A percentile compares a stretch with the other conserved stretches of the same genome.
Evolutionary conservation across 2,113 vertebrate species (phyloP).

Genomic region (Ibidorhyncha struthersii): DNA sequence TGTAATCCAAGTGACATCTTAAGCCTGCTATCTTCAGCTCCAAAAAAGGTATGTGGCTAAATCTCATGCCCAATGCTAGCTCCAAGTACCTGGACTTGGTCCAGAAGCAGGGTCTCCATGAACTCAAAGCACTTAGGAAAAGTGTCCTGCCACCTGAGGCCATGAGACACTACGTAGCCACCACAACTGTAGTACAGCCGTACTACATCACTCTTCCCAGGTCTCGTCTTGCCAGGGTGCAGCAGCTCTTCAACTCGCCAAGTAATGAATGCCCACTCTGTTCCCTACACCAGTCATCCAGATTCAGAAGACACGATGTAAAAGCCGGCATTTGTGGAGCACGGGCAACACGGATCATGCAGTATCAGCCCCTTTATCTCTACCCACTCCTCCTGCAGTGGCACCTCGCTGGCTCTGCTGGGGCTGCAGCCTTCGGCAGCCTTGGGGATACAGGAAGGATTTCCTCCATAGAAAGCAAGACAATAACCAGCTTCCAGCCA

Average conservation of each 20-base stretch:
- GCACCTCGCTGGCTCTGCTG: background rate
- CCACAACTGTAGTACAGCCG: background rate
- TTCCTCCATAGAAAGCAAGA: background rate
- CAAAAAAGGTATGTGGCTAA: background rate
- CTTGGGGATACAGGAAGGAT: background rate
- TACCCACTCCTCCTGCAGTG: background rate
- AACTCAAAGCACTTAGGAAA: background rate
- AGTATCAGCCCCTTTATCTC: background rate
- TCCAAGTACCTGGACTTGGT: background rate
- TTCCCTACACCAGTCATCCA: accelerated
- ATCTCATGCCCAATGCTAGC: background rate
- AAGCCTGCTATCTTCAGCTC: background rate
- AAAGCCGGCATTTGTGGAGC: background rate
- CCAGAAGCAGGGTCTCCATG: background rate
- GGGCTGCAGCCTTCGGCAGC: background rate
- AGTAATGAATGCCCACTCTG: background rate
- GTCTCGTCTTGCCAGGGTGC: background rate
- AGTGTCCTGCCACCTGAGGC: background rate
- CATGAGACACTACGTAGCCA: background rate
- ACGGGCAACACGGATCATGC: background rate
- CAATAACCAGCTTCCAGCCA: background rate
- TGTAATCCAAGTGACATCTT: background rate
- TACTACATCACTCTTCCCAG: background rate
- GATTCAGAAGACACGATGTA: background rate
- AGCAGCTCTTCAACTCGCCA: background rate